phyloP scores from a whole-genome alignment of 2,888 invertebrate species.

The Drosophila eohydei region DNA sequence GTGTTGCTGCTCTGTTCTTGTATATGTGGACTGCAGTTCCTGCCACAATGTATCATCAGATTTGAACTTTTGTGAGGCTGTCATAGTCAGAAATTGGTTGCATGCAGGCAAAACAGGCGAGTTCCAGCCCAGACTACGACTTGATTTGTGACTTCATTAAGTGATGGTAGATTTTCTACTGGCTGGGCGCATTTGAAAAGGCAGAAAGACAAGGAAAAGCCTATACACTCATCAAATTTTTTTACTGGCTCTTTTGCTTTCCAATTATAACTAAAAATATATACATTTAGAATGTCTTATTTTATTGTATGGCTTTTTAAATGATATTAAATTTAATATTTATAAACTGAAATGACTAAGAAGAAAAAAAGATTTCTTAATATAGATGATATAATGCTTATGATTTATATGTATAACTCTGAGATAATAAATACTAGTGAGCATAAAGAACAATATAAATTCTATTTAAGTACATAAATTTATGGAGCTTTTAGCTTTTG shows the following conservation, averaged over 20 bases:
- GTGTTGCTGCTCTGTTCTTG: conserved; percentile 26
- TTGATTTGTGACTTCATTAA: conserved; percentile 78
- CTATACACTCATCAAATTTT: conserved; percentile 55
- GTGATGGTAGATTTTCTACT: conserved; percentile 43
- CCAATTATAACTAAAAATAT: conserved; percentile 35
- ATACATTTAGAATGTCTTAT: not conserved
- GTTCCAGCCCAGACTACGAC: conserved; percentile 54
- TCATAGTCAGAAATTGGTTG: conserved; percentile 75
- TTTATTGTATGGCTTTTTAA: too few relatives aligned
- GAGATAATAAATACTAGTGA: too few relatives aligned
- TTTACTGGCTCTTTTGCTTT: conserved; percentile 19
- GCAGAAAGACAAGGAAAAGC: not conserved
- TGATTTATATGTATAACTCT: too few relatives aligned
- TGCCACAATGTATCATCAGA: conserved; percentile 77
- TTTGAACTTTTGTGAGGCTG: conserved; percentile 75
- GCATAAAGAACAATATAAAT: too few relatives aligned
- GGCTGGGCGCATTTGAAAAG: not conserved
- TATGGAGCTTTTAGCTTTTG: too few relatives aligned
- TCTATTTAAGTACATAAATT: too few relatives aligned
- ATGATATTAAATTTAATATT: too few relatives aligned
- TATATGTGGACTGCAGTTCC: conserved; percentile 63
- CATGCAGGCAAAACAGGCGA: conserved; percentile 58
- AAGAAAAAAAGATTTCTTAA: too few relatives aligned
- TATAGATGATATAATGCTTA: too few relatives aligned
- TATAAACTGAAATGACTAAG: too few relatives aligned